Base-by-base conservation (phyloP, 2,113 vertebrate species). In the Tringa solitaria region DNA sequence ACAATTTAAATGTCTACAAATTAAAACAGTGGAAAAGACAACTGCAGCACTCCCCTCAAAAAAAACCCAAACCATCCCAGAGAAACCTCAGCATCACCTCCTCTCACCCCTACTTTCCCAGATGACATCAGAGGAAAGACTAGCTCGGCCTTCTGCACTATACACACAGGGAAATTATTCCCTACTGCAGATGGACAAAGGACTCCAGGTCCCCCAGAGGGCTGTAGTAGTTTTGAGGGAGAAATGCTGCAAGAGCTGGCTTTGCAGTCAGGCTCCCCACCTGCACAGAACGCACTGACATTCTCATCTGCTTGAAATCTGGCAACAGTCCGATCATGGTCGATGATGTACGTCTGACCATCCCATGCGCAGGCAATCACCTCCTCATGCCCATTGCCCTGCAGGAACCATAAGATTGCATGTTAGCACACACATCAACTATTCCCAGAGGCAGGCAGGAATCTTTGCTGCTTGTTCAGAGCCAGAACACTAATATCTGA, bases 351-450 rank as follows among this genome's bases (percentile, higher is more conserved):
- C 0, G 99, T 99, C 96, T 99, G 99, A 30, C 99, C 99, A 1
- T 99, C 99, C 99, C 99, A 99, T 5, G 99, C 99, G 67, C 99
- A 99, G 5, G 99, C 99, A 13, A 99, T 99, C 88, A 99, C 99
- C 96, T 99, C 99, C 91, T 99, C 99, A 1, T 98, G 97, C 46
- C 99, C 99, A 6, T 99, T 99, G 35, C 99, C 99, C 99, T 99
- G 97, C 46, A 97, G 85, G 72, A 92, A 67, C n/a, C 72, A 22
- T 1, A 46, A 48, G 51, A 41, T 0, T 3, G 5, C 5, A 2
- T 2, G 51, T 91, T n/a, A 90, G 53, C 54, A 89, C 4, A 3
- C 24, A 12, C 5, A 27, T 8, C 76, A 85, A 13, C 70, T 39
- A 4, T 30, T 48, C 37, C 45, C 39, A 84, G 10, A 51, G 39